Conservation (phyloP, 2,888 invertebrate species). For the Brachypterus glaber region DNA sequence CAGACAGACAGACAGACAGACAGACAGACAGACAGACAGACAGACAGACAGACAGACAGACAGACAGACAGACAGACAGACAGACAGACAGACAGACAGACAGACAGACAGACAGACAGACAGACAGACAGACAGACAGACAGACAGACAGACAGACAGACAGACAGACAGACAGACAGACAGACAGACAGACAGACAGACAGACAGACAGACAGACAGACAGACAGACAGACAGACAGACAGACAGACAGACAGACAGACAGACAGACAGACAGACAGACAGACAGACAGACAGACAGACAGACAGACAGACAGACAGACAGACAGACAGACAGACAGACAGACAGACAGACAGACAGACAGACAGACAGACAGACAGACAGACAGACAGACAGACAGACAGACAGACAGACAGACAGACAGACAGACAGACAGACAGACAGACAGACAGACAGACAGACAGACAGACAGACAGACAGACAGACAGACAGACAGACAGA, state of each 20-base stretch:
- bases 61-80: conserved; percentile 1
- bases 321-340: conserved; percentile 1
- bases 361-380: conserved; percentile 1
- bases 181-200: conserved; percentile 1
- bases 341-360: conserved; percentile 1
- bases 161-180: conserved; percentile 1
- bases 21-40: conserved; percentile 1
- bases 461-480: conserved; percentile 1
- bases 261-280: conserved; percentile 1
- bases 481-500: conserved; percentile 1
- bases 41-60: conserved; percentile 1
- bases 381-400: conserved; percentile 1
- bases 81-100: conserved; percentile 1
- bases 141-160: conserved; percentile 1
- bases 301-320: conserved; percentile 1
- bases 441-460: conserved; percentile 1
- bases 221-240: conserved; percentile 1
- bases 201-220: conserved; percentile 1
- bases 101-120: conserved; percentile 1
- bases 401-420: conserved; percentile 1
- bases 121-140: conserved; percentile 1
- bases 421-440: conserved; percentile 1
- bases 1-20: conserved; percentile 1
- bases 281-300: conserved; percentile 1
- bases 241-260: conserved; percentile 1